phyloP scores from a whole-genome alignment of 1,140 invertebrate genomes.

The Potamilus streckersoni region DNA sequence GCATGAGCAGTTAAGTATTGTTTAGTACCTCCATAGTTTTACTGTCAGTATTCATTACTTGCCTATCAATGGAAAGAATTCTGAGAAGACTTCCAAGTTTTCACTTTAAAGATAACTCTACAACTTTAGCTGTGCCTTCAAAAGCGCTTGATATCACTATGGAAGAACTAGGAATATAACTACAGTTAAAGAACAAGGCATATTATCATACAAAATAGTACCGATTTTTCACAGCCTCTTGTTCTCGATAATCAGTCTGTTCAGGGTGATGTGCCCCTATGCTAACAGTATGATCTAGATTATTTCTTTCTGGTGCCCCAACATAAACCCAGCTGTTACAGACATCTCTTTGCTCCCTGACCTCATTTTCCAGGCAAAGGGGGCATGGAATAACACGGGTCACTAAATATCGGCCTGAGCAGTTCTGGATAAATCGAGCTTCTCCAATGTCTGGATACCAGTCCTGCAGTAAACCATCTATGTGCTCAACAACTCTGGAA shows the following conservation, averaged over 20 bases:
- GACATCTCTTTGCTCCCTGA: slow-evolving; percentile 20
- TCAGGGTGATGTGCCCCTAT: neutral
- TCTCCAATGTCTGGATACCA: slow-evolving; percentile 98
- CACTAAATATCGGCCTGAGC: slow-evolving; percentile 94
- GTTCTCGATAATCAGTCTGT: neutral
- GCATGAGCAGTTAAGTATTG: no score
- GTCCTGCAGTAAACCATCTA: slow-evolving; percentile 96
- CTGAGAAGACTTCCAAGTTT: no score
- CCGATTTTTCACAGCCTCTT: no score
- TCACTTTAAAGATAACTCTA: no score
- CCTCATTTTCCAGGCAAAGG: slow-evolving; percentile 72
- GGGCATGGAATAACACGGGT: slow-evolving; percentile 95
- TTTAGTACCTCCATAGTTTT: no score
- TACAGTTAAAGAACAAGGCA: no score
- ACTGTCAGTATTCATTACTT: no score
- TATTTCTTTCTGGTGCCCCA: neutral
- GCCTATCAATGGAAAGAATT: no score
- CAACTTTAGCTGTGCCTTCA: no score
- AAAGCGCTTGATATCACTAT: no score
- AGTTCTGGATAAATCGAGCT: slow-evolving; percentile 93
- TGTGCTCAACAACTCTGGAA: slow-evolving; percentile 93
- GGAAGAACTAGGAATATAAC: no score
- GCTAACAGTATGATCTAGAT: neutral
- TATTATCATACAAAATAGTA: no score
- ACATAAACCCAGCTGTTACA: neutral